Evolutionary conservation across 2,797 vertebrate species (phyloP), one percentile per base, ranked within the genome.

Genomic region (Enteromius trimaculatus): DNA sequence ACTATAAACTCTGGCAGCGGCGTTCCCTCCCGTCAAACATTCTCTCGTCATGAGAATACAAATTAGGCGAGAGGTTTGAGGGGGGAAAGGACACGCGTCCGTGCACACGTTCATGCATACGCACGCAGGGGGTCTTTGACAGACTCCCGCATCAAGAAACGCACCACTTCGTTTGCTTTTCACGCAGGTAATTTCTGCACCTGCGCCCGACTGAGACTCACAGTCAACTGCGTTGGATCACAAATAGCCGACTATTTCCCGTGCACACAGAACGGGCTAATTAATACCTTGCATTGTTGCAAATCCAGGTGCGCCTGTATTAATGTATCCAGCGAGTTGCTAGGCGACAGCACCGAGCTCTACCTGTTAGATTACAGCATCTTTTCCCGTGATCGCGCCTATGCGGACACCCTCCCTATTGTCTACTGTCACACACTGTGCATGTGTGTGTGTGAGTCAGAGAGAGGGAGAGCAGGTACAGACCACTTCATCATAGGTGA

Each of bases 301-400:
- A 75, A 21, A 65, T 76, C 60, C 81, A 82, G 62, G 81, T 75
- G 60, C 60, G 60, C 53, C 37, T 70, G 84, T 58, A 71, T 64
- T 74, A 69, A 42, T 64, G 76, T 55, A 72, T 65, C 70, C 64
- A 60, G 23, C 79, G 81, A 47, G 85, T 84, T 86, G 78, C 83
- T 82, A 75, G 65, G 82, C 66, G 77, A 85, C 82, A 82, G 69
- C 80, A 64, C 34, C 39, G 84, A 72, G 55, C 75, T 87, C 89
- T 92, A 93, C 92, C 91, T 93, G 93, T 93, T 91, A 90, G 91
- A 92, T 91, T 68, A 84, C 81, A 64, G 83, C 80, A 88, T 81
- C 86, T 90, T 44, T 77, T 87, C 66, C 55, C 13, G 60, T 81
- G 85, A 84, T 65, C n/a, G 47, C 51, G 58, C 86, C 86, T 87